Percentiles rank a stretch among this genome's conserved stretches.
These are phyloP conservation scores for Acleris sparsana DNA, from an alignment of 2,888 invertebrate genomes.

Conservation along the genomic window DNA sequence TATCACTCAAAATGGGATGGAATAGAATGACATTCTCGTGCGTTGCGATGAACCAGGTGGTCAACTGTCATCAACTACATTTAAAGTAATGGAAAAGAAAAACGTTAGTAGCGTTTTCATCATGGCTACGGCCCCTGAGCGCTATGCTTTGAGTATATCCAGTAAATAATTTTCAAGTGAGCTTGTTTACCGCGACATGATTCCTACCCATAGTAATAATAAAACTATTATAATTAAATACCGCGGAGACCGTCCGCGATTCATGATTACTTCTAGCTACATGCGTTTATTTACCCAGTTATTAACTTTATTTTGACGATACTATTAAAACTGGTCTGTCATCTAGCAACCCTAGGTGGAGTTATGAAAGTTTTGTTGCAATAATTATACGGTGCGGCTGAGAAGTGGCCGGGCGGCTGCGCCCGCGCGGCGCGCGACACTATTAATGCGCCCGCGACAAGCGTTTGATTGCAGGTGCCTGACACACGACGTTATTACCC, in stretches of 20 bases:
- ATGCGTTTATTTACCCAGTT: slow-evolving; percentile 25
- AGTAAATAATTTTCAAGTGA: too few species aligned
- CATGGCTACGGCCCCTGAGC: too few species aligned
- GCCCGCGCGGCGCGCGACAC: slow-evolving; percentile 64
- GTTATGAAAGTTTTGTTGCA: slow-evolving; percentile 74
- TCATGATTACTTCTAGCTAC: background rate
- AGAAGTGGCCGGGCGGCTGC: slow-evolving; percentile 50
- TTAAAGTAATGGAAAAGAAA: too few species aligned
- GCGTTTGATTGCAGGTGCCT: slow-evolving; percentile 69
- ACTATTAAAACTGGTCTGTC: slow-evolving; percentile 35
- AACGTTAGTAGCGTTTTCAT: too few species aligned
- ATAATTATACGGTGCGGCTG: slow-evolving; percentile 68
- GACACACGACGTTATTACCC: slow-evolving; percentile 37
- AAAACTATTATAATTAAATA: too few species aligned
- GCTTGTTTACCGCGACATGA: too few species aligned
- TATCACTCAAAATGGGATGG: too few species aligned
- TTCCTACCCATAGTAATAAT: too few species aligned
- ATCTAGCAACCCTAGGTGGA: slow-evolving; percentile 40
- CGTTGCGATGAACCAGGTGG: too few species aligned
- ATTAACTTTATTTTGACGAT: slow-evolving; percentile 28
- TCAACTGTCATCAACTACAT: too few species aligned
- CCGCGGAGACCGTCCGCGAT: background rate
- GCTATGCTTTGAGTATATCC: too few species aligned
- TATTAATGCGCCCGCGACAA: slow-evolving; percentile 65
- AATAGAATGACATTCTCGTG: too few species aligned